Evolutionary conservation across 2,888 invertebrate genomes (phyloP), one percentile per base, ranked within the genome.

Genomic region (Sipha maydis): DNA sequence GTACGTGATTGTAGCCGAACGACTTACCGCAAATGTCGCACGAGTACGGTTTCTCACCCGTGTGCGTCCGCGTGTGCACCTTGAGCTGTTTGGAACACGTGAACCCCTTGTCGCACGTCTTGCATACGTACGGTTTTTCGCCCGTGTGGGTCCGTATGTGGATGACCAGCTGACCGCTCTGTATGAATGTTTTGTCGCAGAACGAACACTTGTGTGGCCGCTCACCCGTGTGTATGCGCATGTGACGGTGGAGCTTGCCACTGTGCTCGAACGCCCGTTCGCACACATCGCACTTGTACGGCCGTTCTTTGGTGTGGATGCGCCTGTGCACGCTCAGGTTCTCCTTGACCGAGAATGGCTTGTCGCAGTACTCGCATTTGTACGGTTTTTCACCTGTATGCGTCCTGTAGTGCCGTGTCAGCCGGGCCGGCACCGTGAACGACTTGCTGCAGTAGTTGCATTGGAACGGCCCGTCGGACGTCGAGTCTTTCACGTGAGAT

Each of bases 371-470:
- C 92, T 97, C 97, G 92, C 97, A 97, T 92, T 96, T 95, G 92
- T 97, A 97, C 1, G 97, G 97, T 91, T 97, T 95, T 92, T 97
- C 97, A 69, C 97, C 97, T 41, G 97, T 97, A 92, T 97, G 97
- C 19, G 97, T 97, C 89, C 97, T 94, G 92, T 97, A 97, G 91
- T 97, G 97, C 79, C 97, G 95, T 89, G 94, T 94, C 90, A 97
- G 93, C 90, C 97, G 94, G 85, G 97, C 97, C 48, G 97, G 97
- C 84, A 97, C 97, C 75, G 97, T 96, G 92, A 97, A 97, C 25
- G 97, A 97, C 92, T 97, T 97, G 91, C 96, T 95, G 92, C 97
- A 97, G 90, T 97, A 96, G 92, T 97, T 96, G 92, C 97, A 97
- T 90, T 95, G 95, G 92, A 97, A 97, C 38, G 96, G 96, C 92